Conservation (phyloP, 2,797 vertebrate genomes). For the Propithecus deckenii region DNA sequence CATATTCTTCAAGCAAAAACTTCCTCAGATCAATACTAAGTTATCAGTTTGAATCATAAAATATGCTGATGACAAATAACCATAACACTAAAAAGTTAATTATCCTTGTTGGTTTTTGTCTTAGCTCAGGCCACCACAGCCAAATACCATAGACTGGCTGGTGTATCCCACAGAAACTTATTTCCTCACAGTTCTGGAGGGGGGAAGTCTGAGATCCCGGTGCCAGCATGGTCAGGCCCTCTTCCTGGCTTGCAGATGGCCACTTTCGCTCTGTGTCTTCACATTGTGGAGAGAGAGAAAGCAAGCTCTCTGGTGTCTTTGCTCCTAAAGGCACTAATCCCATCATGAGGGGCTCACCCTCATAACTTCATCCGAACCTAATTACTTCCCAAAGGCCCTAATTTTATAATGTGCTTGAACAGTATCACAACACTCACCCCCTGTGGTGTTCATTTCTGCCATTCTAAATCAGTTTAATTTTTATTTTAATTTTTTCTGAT, state of each 20-base stretch:
- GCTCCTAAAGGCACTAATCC: not conserved
- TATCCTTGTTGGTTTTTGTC: not conserved
- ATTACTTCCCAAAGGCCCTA: not conserved
- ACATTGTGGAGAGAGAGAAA: not conserved
- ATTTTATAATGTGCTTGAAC: not conserved
- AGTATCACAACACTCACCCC: not conserved
- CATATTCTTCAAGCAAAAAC: not conserved
- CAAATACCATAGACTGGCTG: not conserved
- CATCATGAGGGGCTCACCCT: not conserved
- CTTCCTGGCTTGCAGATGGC: not conserved
- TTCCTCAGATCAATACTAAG: not conserved
- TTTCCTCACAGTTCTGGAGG: not conserved
- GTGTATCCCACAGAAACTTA: not conserved
- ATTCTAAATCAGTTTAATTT: not conserved
- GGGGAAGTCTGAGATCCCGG: not conserved
- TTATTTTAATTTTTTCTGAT: not conserved
- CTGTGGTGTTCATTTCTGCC: not conserved
- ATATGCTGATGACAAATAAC: not conserved
- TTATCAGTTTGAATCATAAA: not conserved
- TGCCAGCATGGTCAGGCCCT: not conserved
- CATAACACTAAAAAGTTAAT: not conserved
- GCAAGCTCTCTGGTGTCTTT: not conserved
- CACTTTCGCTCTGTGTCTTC: not conserved
- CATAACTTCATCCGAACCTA: not conserved
- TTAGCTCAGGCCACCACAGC: not conserved